Evolutionary conservation across 2,113 vertebrate genomes (phyloP).

Genomic region (Piprites chloris): DNA sequence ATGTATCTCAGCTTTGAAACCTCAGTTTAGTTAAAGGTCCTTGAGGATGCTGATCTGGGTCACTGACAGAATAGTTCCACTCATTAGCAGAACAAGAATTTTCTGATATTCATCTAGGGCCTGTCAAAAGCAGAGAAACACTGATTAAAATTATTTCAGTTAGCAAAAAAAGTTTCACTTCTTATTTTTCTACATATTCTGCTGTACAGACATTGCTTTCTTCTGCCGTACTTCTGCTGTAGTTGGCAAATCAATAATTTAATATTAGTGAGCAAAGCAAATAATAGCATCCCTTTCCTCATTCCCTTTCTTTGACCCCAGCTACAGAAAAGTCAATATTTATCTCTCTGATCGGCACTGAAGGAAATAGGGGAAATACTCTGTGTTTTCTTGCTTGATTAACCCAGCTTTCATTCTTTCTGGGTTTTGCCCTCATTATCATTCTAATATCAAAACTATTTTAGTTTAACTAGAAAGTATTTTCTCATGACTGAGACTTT

Average conservation of each 20-base stretch:
- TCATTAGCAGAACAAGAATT: constrained; percentile 21
- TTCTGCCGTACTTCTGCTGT: not conserved
- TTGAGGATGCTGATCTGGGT: not conserved
- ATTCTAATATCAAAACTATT: constrained; percentile 59
- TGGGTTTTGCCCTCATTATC: constrained; percentile 46
- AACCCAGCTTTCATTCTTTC: constrained; percentile 22
- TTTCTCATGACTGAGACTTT: constrained; percentile 47
- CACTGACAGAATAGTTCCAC: not conserved
- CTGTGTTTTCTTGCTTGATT: not conserved
- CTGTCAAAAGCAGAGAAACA: not conserved
- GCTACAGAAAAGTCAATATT: constrained; percentile 6
- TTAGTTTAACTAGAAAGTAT: constrained; percentile 52
- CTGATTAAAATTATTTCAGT: not conserved
- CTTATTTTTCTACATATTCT: not conserved
- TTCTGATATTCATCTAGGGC: not conserved
- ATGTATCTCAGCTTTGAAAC: not conserved
- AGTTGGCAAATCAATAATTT: constrained; percentile 25
- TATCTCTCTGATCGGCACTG: not conserved
- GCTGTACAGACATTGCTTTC: not conserved
- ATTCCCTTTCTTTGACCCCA: not conserved
- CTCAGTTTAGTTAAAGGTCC: not conserved
- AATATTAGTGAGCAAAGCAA: constrained; percentile 11
- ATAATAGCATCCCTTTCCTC: not conserved
- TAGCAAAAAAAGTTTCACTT: not conserved
- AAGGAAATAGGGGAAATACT: not conserved